A percentile compares a stretch with the other conserved stretches of the same genome.
These are phyloP conservation scores for Pseudoatta argentina DNA, from an alignment of 1,140 invertebrate genomes.

Conservation along the genomic window DNA sequence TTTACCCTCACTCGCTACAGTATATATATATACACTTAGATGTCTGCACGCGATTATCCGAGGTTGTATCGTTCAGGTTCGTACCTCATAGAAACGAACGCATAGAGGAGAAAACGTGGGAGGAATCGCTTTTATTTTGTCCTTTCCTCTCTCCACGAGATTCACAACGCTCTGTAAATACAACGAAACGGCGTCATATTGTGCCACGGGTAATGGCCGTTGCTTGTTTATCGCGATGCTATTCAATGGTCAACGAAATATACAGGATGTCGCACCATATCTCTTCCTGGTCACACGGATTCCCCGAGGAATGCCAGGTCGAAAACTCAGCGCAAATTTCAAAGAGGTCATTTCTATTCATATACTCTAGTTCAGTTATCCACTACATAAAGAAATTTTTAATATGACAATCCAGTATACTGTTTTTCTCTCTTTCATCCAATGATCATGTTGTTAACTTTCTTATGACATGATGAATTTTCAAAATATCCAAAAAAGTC, in stretches of 20 bases:
- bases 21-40: neutral
- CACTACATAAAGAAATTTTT: neutral
- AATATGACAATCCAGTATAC: neutral
- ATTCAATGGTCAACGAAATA: conserved; percentile 50
- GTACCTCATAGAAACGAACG: conserved; percentile 26
- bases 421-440: neutral
- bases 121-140: conserved; percentile 53
- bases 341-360: neutral
- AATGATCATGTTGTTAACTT: neutral
- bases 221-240: conserved; percentile 64
- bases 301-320: neutral
- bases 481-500: too few species aligned
- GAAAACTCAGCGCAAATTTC: neutral
- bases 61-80: conserved; percentile 34
- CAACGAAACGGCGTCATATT: conserved; percentile 57
- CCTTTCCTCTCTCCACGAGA: conserved; percentile 10
- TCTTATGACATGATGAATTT: too few species aligned
- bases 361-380: neutral
- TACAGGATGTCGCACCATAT: conserved; percentile 34
- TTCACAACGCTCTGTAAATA: conserved; percentile 28
- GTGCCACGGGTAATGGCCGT: conserved; percentile 49
- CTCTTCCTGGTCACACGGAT: neutral
- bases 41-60: conserved; percentile 12
- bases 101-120: conserved; percentile 13
- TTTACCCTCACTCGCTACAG: conserved; percentile 11